Evolutionary conservation across 1,140 invertebrate species (phyloP).

Genomic region (Gryon sp.): DNA sequence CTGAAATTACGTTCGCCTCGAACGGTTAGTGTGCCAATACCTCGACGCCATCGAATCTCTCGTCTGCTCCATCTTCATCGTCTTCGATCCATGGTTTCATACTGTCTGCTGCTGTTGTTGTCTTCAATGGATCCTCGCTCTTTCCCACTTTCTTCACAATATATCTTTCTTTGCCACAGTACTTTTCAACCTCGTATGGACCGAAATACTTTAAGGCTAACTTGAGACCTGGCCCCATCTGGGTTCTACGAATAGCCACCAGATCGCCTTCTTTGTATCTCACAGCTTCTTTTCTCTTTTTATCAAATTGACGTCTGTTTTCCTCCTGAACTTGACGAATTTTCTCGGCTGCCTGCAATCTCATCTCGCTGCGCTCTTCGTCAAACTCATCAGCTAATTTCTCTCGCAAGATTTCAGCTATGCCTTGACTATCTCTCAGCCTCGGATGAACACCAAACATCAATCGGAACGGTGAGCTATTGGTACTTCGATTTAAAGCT

Average conservation of each 20-base stretch:
- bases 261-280: conserved; percentile 10
- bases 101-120: no score
- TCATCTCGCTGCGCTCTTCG: neutral
- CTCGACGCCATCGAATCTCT: no score
- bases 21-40: no score
- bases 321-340: conserved; percentile 4
- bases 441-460: neutral
- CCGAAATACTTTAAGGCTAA: conserved; percentile 7
- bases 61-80: no score
- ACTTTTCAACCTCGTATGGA: conserved; percentile 20
- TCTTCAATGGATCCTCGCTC: no score
- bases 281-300: neutral
- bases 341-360: neutral
- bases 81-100: no score
- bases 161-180: no score
- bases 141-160: no score
- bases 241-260: conserved; percentile 7
- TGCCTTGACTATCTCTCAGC: neutral
- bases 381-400: neutral
- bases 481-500: neutral
- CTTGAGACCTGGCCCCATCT: conserved; percentile 8
- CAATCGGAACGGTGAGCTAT: neutral
- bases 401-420: neutral
- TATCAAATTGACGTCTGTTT: conserved; percentile 1
- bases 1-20: no score